phyloP scores from a whole-genome alignment of 2,888 invertebrate genomes.

The Pammene fasciana region DNA sequence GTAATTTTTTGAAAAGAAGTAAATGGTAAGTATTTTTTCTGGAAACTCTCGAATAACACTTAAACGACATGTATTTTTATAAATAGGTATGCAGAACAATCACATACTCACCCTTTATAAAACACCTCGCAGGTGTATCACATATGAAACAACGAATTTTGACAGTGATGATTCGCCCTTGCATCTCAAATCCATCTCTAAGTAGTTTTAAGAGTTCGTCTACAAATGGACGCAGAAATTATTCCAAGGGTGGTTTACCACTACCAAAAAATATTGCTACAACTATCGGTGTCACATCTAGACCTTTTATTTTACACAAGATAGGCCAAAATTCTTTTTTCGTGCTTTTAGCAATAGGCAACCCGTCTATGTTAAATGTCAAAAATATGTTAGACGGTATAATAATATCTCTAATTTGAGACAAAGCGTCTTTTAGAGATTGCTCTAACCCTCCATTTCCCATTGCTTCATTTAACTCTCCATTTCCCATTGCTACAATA shows the following conservation, averaged over 20 bases:
- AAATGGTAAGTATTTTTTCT: too few species aligned
- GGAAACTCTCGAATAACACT: too few species aligned
- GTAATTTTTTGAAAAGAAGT: too few species aligned
- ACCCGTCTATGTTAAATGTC: not conserved
- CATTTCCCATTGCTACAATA: too few species aligned
- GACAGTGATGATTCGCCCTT: not conserved
- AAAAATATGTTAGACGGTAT: too few species aligned
- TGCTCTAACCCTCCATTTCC: too few species aligned
- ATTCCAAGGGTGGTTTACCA: not conserved
- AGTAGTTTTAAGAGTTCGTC: not conserved
- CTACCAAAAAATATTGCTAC: not conserved
- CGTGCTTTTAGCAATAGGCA: not conserved
- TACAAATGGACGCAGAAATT: not conserved
- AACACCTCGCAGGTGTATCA: not conserved
- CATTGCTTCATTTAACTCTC: too few species aligned
- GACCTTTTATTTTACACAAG: not conserved
- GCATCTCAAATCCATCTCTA: not conserved
- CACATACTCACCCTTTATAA: not conserved
- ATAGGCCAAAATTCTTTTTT: conserved; percentile 4
- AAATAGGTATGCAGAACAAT: not conserved
- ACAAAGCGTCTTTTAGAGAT: too few species aligned
- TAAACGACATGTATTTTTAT: too few species aligned
- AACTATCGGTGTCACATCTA: not conserved
- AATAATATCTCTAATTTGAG: too few species aligned
- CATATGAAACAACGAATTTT: conserved; percentile 1